A percentile compares a stretch with the other conserved stretches of the same genome.
Evolutionary conservation across 1,140 invertebrate species (phyloP).

Genomic region (Lucilia sericata): DNA sequence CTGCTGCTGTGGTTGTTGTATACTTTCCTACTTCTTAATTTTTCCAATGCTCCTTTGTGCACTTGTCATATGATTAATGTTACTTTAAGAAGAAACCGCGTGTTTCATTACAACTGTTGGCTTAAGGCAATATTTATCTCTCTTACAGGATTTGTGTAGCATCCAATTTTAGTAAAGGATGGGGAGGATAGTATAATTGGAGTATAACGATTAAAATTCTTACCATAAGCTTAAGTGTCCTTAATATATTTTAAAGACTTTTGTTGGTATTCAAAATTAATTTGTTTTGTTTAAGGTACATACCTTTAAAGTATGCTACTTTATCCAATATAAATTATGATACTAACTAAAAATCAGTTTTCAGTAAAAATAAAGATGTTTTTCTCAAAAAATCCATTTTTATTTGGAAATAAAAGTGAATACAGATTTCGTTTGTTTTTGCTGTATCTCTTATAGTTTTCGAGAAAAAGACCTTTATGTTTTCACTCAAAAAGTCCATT

Average conservation of each 20-base stretch:
- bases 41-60: constrained; percentile 34
- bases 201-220: not conserved
- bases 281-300: not conserved
- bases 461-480: too few relatives aligned
- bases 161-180: not conserved
- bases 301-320: too few relatives aligned
- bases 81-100: constrained; percentile 35
- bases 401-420: too few relatives aligned
- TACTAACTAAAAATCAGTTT: too few relatives aligned
- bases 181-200: not conserved
- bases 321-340: too few relatives aligned
- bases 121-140: constrained; percentile 13
- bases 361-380: too few relatives aligned
- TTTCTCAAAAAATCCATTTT: too few relatives aligned
- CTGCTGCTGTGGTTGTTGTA: constrained; percentile 1
- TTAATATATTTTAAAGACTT: constrained; percentile 39
- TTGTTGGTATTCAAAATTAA: constrained; percentile 1
- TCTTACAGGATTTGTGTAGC: not conserved
- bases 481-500: too few relatives aligned
- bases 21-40: not conserved
- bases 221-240: constrained; percentile 33
- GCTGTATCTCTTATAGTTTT: too few relatives aligned
- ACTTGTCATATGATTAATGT: constrained; percentile 50
- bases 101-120: constrained; percentile 23
- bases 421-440: too few relatives aligned